Base-by-base conservation (phyloP, 2,888 invertebrate genomes). In the Trichogramma evanescens region DNA sequence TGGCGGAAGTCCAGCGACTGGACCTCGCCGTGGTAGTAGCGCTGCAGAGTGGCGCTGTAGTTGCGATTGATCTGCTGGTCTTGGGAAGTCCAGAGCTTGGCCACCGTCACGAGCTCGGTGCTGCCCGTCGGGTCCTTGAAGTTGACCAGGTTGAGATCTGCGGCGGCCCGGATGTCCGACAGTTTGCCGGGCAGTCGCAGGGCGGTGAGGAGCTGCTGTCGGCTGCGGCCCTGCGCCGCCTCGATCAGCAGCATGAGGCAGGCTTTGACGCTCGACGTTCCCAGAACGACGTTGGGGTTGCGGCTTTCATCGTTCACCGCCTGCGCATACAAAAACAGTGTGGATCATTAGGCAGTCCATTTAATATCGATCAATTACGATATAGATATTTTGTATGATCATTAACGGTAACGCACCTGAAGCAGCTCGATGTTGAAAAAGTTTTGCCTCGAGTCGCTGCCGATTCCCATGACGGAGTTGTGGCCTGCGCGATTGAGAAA, bases 261-360 rank as follows among this genome's bases (percentile, higher is more conserved):
- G 0, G 83, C 79, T 73, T 87, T 88, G 40, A 86, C 79, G 70
- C 86, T 86, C 59, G 84, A 82, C 10, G 88, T 86, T n/a, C 88
- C 87, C 3, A 87, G 73, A 70, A 88, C 79, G 43, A 86, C 79
- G 71, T 88, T 88, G 39, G 82, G 83, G 6, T 67, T 62, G 42
- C 59, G 51, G 39, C 69, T 60, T 39, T 70, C 26, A 10, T 55
- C 46, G 58, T 56, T 53, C 45, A 64, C 4, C 46, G 40, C 41
- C 64, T 64, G 43, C 3, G 26, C 13, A 2, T 2, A 2, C 13
- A 2, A 1, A 26, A 2, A 13, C 13, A 13, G n/a, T n/a, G n/a
- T 2, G 13, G 2, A 9, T 51, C 40, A 9, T 40, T 40, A 10
- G 4, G 40, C 10, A 4, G 6, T 51, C 41, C n/a, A 7, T 54